phyloP scores from a whole-genome alignment of 2,888 invertebrate genomes.

The Agrilus cyanescens region DNA sequence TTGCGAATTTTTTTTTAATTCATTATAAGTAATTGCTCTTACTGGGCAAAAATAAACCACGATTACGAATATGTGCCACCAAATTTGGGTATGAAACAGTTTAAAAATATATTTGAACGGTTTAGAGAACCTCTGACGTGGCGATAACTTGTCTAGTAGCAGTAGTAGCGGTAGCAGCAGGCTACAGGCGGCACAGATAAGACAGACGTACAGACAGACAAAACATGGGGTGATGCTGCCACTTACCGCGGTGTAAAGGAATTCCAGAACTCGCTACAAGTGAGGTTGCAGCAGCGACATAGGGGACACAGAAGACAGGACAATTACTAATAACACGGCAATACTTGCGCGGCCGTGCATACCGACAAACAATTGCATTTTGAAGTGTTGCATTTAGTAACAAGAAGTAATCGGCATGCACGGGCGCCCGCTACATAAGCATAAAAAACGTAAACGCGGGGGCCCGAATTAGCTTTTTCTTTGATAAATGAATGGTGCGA shows the following conservation, averaged over 20 bases:
- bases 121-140: too few relatives aligned
- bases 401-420: slow-evolving; percentile 6
- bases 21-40: too few relatives aligned
- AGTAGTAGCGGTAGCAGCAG: slow-evolving; percentile 38
- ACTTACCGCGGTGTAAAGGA: slow-evolving; percentile 98
- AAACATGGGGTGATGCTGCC: slow-evolving; percentile 44
- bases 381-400: slow-evolving; percentile 2
- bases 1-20: too few relatives aligned
- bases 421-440: slow-evolving; percentile 28
- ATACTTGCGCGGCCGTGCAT: slow-evolving; percentile 24
- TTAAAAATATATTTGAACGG: too few relatives aligned
- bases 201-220: slow-evolving; percentile 34
- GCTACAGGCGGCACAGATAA: slow-evolving; percentile 35
- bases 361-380: slow-evolving; percentile 4
- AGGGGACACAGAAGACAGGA: slow-evolving; percentile 54
- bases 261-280: slow-evolving; percentile 94
- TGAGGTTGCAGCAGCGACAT: slow-evolving; percentile 49
- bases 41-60: too few relatives aligned
- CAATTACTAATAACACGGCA: slow-evolving; percentile 39
- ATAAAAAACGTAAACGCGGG: slow-evolving; percentile 10
- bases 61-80: too few relatives aligned
- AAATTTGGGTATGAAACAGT: too few relatives aligned
- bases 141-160: slow-evolving; percentile 28
- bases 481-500: too few relatives aligned
- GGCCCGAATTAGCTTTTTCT: too few relatives aligned